Conservation (phyloP, 2,797 vertebrate species). For the Catamblyrhynchus diadema region DNA sequence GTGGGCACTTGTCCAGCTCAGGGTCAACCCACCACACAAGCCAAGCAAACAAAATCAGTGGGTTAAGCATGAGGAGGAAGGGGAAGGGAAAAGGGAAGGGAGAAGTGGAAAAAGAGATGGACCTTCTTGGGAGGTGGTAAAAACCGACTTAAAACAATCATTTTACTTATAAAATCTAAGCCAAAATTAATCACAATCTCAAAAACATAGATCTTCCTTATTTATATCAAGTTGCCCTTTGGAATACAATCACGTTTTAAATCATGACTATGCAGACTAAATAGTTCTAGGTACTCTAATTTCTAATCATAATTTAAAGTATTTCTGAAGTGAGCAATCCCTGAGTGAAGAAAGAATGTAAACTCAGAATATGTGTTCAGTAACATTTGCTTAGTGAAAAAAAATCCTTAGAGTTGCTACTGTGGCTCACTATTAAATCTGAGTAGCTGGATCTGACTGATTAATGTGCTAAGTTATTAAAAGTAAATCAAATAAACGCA, state of each 20-base stretch:
- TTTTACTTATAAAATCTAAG: neutral
- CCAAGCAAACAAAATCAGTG: neutral
- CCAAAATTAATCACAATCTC: neutral
- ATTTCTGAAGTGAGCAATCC: neutral
- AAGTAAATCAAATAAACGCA: constrained; percentile 53
- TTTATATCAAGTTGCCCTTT: neutral
- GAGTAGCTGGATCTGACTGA: constrained; percentile 22
- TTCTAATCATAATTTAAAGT: neutral
- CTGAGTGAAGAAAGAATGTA: neutral
- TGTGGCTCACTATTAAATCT: constrained; percentile 33
- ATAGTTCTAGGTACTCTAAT: neutral
- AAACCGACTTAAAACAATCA: neutral
- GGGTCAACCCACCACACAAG: neutral
- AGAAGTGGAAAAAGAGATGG: neutral
- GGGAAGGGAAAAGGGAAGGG: neutral
- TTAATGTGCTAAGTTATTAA: constrained; percentile 46
- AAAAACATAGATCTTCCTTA: neutral
- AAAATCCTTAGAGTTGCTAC: neutral
- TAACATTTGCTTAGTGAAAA: neutral
- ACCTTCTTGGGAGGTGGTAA: neutral
- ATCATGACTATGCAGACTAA: neutral
- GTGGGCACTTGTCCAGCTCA: neutral
- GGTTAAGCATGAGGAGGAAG: neutral
- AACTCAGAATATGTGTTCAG: neutral
- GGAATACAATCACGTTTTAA: neutral